Conservation (phyloP, 2,113 vertebrate species). For the Butorides virescens region DNA sequence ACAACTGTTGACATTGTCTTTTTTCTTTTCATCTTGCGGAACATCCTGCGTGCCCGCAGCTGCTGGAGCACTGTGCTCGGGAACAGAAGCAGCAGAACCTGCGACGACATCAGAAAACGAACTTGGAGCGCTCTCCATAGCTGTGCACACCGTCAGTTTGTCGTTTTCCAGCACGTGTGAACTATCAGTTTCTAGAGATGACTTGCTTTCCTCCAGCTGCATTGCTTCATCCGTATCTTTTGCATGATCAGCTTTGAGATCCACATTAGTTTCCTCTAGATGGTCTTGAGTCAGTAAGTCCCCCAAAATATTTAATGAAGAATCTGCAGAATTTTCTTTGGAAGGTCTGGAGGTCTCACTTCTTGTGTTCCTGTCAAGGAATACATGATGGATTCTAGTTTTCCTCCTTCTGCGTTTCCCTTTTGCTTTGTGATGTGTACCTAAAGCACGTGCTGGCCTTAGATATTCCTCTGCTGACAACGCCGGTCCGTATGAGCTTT, state of each 20-base stretch:
- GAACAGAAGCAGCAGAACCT: background rate
- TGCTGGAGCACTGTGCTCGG: background rate
- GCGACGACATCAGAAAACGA: background rate
- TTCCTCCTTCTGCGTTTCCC: conserved; percentile 69
- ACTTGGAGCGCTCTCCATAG: background rate
- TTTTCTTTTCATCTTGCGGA: conserved; percentile 17
- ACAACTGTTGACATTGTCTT: background rate
- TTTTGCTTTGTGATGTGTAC: conserved; percentile 34
- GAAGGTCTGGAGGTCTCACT: background rate
- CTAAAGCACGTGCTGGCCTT: background rate
- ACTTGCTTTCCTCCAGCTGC: conserved; percentile 23
- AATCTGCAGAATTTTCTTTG: background rate
- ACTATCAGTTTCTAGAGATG: background rate
- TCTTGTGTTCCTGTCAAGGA: background rate
- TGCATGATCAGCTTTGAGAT: background rate
- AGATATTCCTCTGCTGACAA: conserved; percentile 25
- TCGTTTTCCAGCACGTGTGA: background rate
- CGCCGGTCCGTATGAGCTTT: conserved; percentile 29
- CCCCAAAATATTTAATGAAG: background rate
- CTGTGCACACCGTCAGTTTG: rapidly evolving
- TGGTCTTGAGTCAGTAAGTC: background rate
- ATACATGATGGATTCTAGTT: background rate
- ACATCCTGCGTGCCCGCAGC: background rate
- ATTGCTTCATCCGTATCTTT: background rate
- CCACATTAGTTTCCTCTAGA: background rate